Evolutionary conservation across 2,797 vertebrate genomes (phyloP).

Genomic region (Notolepis coatsorum): DNA sequence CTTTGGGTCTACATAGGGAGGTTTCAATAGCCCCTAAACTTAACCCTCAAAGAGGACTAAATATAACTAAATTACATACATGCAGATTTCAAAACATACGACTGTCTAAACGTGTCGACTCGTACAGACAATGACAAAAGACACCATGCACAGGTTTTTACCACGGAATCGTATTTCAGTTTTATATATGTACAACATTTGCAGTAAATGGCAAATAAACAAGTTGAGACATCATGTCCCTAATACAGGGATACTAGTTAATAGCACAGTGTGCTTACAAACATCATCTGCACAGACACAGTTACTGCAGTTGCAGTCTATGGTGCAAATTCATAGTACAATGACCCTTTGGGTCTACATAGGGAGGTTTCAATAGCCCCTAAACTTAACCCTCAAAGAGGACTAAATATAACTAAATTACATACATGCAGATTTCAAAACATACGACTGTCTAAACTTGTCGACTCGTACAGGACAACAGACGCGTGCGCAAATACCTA

Average conservation of each 20-base stretch:
- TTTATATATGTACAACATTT: constrained; percentile 56
- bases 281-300: constrained; percentile 74
- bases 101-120: constrained; percentile 72
- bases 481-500: constrained; percentile 63
- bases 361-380: constrained; percentile 79
- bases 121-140: constrained; percentile 46
- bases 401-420: constrained; percentile 77
- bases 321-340: constrained; percentile 76
- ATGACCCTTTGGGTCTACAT: constrained; percentile 85
- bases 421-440: constrained; percentile 80
- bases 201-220: constrained; percentile 71
- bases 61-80: constrained; percentile 77
- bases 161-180: constrained; percentile 62
- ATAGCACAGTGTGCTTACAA: constrained; percentile 73
- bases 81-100: constrained; percentile 78
- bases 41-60: constrained; percentile 75
- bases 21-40: constrained; percentile 78
- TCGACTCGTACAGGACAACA: constrained; percentile 68
- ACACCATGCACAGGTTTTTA: constrained; percentile 27
- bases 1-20: constrained; percentile 84
- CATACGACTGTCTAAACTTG: constrained; percentile 75
- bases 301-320: constrained; percentile 63
- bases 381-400: constrained; percentile 69
- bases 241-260: constrained; percentile 69
- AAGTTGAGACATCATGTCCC: constrained; percentile 57